A percentile compares a stretch with the other conserved stretches of the same genome.
phyloP scores from a whole-genome alignment of 1,140 invertebrate species.

The Drosophila bocki region DNA sequence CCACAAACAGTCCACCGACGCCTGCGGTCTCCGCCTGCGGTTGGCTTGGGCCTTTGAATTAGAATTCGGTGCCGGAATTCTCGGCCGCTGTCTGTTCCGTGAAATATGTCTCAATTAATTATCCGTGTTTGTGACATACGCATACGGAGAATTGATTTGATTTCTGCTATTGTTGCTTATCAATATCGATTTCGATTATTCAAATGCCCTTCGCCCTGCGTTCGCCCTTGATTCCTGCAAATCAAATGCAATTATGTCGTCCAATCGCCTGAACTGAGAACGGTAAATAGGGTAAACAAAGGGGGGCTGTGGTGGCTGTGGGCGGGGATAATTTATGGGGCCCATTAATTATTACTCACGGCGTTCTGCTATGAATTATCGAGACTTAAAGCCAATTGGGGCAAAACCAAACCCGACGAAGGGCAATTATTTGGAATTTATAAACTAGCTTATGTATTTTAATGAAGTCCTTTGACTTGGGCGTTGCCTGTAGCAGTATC shows the following conservation, averaged over 20 bases:
- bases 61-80: slow-evolving; percentile 30
- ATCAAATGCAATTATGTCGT: slow-evolving; percentile 53
- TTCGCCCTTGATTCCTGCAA: slow-evolving; percentile 15
- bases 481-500: no score
- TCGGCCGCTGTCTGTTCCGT: slow-evolving; percentile 13
- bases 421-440: slow-evolving; percentile 6
- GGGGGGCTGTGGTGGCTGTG: neutral
- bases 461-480: neutral
- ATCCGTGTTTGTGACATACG: slow-evolving; percentile 62
- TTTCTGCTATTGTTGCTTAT: slow-evolving; percentile 50
- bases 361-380: slow-evolving; percentile 32
- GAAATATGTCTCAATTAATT: slow-evolving; percentile 79
- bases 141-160: slow-evolving; percentile 47
- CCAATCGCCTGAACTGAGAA: slow-evolving; percentile 24
- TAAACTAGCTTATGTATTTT: slow-evolving; percentile 4
- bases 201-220: slow-evolving; percentile 32
- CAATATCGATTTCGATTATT: slow-evolving; percentile 51
- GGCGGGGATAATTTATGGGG: slow-evolving; percentile 44
- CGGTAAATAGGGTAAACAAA: slow-evolving; percentile 34
- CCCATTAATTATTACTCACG: slow-evolving; percentile 54
- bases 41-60: slow-evolving; percentile 8
- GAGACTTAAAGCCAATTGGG: slow-evolving; percentile 31
- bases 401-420: slow-evolving; percentile 2
- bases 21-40: slow-evolving; percentile 14
- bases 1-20: slow-evolving; percentile 39